Base-by-base conservation (phyloP, 2,888 invertebrate genomes). In the Phaonia tiefii region DNA sequence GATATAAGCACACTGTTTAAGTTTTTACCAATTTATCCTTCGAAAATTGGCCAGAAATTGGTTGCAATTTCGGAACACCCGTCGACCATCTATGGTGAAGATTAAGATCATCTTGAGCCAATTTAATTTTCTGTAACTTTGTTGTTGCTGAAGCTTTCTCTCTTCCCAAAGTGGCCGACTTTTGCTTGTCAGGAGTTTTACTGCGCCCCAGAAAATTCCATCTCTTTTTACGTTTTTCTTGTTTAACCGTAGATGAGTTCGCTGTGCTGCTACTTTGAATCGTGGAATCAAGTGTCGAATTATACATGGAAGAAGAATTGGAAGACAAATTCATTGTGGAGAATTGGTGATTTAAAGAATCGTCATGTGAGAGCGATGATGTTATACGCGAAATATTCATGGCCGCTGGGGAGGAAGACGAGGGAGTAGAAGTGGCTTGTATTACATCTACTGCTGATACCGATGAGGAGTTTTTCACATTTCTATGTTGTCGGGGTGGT, bases 21-120 rank as follows among this genome's bases (percentile, higher is more conserved):
- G 49, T 66, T 20, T 92, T 91, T 86, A 95, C 95, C 94, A 95
- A 93, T 83, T 95, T 94, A 91, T 96, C 96, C 91, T 95, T 95
- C 86, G 95, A 95, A 86, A 95, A 95, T 65, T 94, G 94, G 0
- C 95, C 94, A 26, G 95, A 95, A 75, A 95, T 90, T 3, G 95
- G 95, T 87, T 94, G 94, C 46, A 93, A 92, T 85, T 94, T 93
- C 15, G 94, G 94, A 83, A 94, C 91, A 0, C 94, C 95, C 0
- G 95, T 95, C 0, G 95, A 95, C 95, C 95, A 95, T 54, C 95
- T 90, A 87, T 94, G 93, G 84, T 93, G 92, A 75, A 92, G 90
- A 85, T 93, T 92, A 13, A 92, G 91, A 83, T 91, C 90, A 78
- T 90, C 90, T 79, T 90, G 89, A 3, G 88, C 88, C 15, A 87